phyloP scores from a whole-genome alignment of 2,113 vertebrate species.

The Myocastor coypus region DNA sequence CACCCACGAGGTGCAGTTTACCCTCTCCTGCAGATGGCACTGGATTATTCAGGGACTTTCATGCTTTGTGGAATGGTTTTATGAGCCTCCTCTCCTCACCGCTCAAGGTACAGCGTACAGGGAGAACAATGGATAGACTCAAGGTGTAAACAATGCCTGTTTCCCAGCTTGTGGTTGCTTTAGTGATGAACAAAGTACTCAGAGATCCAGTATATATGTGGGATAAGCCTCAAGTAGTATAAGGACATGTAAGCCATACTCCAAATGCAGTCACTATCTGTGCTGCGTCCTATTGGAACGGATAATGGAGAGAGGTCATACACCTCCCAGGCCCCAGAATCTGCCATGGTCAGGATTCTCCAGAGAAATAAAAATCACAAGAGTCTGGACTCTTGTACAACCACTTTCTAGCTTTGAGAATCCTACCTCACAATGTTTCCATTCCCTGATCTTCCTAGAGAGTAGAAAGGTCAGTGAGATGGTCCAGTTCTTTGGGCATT shows the following conservation, averaged over 20 bases:
- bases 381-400: no score
- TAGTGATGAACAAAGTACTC: not conserved
- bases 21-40: not conserved
- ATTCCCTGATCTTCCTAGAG: not conserved
- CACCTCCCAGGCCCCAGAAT: not conserved
- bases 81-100: not conserved
- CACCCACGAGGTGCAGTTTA: fast-evolving
- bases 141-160: not conserved
- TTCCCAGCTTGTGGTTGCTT: not conserved
- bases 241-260: not conserved
- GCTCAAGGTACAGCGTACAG: not conserved
- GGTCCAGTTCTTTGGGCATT: not conserved
- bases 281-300: not conserved
- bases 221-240: fast-evolving
- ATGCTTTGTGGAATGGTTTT: not conserved
- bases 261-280: not conserved
- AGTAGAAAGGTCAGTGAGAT: not conserved
- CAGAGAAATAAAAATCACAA: not conserved
- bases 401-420: not conserved
- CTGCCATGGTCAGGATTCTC: not conserved
- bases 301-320: not conserved
- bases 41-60: not conserved
- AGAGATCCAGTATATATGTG: not conserved
- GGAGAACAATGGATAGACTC: not conserved
- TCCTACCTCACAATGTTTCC: not conserved